Evolutionary conservation across 1,140 invertebrate genomes (phyloP).

Genomic region (Hyles euphorbiae): DNA sequence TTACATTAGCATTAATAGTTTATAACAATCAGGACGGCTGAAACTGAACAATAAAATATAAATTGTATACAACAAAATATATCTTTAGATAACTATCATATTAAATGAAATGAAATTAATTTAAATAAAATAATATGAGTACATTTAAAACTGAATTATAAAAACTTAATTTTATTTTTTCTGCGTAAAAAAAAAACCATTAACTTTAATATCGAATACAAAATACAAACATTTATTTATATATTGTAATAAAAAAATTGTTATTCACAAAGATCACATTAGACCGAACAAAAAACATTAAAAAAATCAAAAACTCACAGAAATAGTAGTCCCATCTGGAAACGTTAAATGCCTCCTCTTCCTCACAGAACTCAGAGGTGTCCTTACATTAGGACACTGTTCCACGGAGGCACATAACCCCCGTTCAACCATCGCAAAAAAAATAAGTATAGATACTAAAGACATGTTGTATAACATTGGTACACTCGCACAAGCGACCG

Average conservation of each 20-base stretch:
- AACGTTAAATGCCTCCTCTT: slow-evolving; percentile 72
- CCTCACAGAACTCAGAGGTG: slow-evolving; percentile 26
- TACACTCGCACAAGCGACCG: neutral
- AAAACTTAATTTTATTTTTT: no score
- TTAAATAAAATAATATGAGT: no score
- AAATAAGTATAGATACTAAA: slow-evolving; percentile 4
- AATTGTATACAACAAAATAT: no score
- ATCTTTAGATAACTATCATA: no score
- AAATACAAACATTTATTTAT: no score
- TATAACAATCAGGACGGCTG: no score
- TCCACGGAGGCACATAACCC: slow-evolving; percentile 1
- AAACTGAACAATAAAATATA: no score
- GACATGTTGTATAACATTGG: neutral
- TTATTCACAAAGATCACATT: neutral
- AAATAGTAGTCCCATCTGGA: slow-evolving; percentile 73
- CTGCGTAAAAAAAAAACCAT: no score
- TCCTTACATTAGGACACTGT: slow-evolving; percentile 27
- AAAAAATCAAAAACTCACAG: slow-evolving; percentile 57
- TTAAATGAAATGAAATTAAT: no score
- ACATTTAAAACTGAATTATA: no score
- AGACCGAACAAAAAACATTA: neutral
- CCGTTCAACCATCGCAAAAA: slow-evolving; percentile 5
- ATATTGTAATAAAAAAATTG: neutral
- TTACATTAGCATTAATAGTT: no score
- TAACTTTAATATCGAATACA: no score